Evolutionary conservation across 2,888 invertebrate species (phyloP).

Genomic region (Drosophila buzzatii): DNA sequence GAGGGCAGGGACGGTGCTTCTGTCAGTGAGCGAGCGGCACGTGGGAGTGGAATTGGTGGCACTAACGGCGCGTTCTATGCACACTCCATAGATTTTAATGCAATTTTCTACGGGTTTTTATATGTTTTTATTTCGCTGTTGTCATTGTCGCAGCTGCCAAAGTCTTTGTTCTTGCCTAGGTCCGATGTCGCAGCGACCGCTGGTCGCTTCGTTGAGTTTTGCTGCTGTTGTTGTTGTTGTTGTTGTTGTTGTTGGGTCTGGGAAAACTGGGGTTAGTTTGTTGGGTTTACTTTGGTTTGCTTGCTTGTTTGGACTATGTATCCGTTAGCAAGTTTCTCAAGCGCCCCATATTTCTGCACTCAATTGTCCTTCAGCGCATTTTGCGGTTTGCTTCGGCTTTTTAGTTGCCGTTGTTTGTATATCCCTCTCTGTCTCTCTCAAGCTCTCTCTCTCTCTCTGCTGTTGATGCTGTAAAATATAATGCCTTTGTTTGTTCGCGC

Average conservation of each 20-base stretch:
- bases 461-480: constrained; percentile 66
- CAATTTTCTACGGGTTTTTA: constrained; percentile 76
- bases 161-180: constrained; percentile 73
- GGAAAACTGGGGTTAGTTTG: constrained; percentile 23
- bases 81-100: constrained; percentile 82
- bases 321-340: constrained; percentile 66
- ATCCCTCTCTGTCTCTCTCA: background rate
- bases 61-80: constrained; percentile 65
- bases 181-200: constrained; percentile 47
- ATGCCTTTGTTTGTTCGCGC: constrained; percentile 81
- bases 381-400: constrained; percentile 57
- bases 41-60: constrained; percentile 6
- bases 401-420: constrained; percentile 16
- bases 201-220: constrained; percentile 36
- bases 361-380: constrained; percentile 78
- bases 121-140: constrained; percentile 74
- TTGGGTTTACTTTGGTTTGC: constrained; percentile 25
- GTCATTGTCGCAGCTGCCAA: constrained; percentile 81
- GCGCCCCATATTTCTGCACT: constrained; percentile 74
- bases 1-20: background rate
- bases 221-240: background rate
- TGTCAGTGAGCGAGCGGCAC: background rate
- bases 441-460: background rate
- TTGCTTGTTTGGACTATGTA: constrained; percentile 59
- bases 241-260: constrained; percentile 5